These are phyloP conservation scores for Daubentonia madagascariensis DNA, from an alignment of 2,113 vertebrate species.

Conservation along the genomic window DNA sequence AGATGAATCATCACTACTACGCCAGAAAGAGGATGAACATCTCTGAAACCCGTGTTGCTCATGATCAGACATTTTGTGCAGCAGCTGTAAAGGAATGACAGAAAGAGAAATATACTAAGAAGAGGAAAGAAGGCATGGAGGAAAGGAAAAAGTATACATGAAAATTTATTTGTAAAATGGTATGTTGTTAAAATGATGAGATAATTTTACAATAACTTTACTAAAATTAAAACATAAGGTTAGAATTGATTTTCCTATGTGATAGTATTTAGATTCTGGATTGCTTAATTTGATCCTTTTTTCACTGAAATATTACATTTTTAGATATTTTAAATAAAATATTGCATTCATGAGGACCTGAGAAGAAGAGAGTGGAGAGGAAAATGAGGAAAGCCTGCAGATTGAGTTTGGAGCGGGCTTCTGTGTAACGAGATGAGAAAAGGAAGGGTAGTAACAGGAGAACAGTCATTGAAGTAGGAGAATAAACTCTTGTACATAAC, in stretches of 20 bases:
- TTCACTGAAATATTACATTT: not conserved
- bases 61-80: slow-evolving; percentile 88
- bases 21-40: slow-evolving; percentile 92
- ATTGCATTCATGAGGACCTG: not conserved
- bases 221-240: not conserved
- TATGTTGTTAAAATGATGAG: not conserved
- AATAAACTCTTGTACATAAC: not conserved
- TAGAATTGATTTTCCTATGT: not conserved
- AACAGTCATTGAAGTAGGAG: not conserved
- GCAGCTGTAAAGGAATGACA: slow-evolving; percentile 89
- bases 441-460: not conserved
- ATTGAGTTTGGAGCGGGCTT: not conserved
- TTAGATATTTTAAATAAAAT: not conserved
- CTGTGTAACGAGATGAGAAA: not conserved
- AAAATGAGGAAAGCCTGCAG: not conserved
- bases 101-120: slow-evolving; percentile 75
- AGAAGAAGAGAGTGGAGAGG: not conserved
- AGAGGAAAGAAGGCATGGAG: not conserved
- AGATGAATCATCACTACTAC: slow-evolving; percentile 87
- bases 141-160: not conserved
- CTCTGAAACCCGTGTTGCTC: slow-evolving; percentile 89
- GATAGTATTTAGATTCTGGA: not conserved
- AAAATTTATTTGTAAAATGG: not conserved
- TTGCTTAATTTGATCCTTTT: not conserved
- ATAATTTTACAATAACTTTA: not conserved